phyloP scores from a whole-genome alignment of 92 coral and sea anemone species.

The Diadumene lineata region DNA sequence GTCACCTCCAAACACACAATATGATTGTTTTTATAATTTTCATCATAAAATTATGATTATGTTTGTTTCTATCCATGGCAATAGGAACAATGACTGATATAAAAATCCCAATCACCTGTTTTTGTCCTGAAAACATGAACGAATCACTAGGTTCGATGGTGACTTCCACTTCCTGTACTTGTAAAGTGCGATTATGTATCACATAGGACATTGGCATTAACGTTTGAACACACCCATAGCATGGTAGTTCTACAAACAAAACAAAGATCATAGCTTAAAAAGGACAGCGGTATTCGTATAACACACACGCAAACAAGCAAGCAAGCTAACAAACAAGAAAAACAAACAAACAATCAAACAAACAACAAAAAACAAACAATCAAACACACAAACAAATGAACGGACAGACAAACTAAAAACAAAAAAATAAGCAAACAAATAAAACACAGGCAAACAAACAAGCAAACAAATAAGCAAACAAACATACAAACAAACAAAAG shows the following conservation, averaged over 20 bases:
- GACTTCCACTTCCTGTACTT: conserved; percentile 92
- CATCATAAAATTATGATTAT: too few relatives aligned
- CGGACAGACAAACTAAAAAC: too few relatives aligned
- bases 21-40: too few relatives aligned
- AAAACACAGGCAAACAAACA: too few relatives aligned
- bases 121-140: conserved; percentile 95
- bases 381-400: too few relatives aligned
- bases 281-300: too few relatives aligned
- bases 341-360: not conserved
- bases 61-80: not conserved
- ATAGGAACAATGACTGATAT: not conserved
- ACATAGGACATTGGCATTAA: conserved; percentile 80
- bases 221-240: conserved; percentile 89
- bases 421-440: too few relatives aligned
- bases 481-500: too few relatives aligned
- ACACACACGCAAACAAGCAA: not conserved
- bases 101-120: conserved; percentile 57
- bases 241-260: conserved; percentile 68
- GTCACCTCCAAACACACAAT: too few relatives aligned
- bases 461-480: too few relatives aligned
- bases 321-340: not conserved
- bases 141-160: conserved; percentile 94
- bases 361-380: too few relatives aligned
- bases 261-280: too few relatives aligned
- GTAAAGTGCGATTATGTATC: conserved; percentile 81